These are phyloP conservation scores for Poeciliopsis infans DNA, from an alignment of 2,797 vertebrate genomes.

Conservation along the genomic window DNA sequence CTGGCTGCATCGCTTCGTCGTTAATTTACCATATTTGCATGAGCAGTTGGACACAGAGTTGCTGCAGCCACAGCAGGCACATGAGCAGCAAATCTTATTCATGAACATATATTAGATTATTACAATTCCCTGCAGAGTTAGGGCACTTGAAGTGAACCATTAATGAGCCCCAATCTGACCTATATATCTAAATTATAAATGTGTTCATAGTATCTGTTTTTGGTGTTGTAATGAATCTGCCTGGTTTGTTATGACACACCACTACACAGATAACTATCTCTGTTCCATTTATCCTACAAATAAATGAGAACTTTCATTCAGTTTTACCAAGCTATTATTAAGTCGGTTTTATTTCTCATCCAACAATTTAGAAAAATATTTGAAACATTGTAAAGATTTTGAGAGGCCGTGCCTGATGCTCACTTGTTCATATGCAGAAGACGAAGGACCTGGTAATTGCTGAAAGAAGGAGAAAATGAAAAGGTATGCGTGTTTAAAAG, in stretches of 20 bases:
- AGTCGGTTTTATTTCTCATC: slow-evolving; percentile 13
- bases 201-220: slow-evolving; percentile 36
- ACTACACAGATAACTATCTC: slow-evolving; percentile 1
- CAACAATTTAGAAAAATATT: slow-evolving; percentile 20
- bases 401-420: slow-evolving; percentile 15
- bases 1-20: slow-evolving; percentile 62
- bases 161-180: slow-evolving; percentile 73
- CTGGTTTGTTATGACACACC: slow-evolving; percentile 35
- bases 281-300: slow-evolving; percentile 40
- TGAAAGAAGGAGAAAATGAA: slow-evolving; percentile 7
- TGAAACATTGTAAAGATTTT: slow-evolving; percentile 1
- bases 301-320: slow-evolving; percentile 28
- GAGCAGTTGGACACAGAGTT: slow-evolving; percentile 53
- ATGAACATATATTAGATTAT: slow-evolving; percentile 67
- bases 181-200: slow-evolving; percentile 65
- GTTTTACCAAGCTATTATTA: background rate
- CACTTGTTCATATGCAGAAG: slow-evolving; percentile 18
- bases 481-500: slow-evolving; percentile 6
- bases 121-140: slow-evolving; percentile 57
- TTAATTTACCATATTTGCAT: slow-evolving; percentile 69
- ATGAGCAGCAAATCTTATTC: slow-evolving; percentile 53
- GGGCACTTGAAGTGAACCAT: slow-evolving; percentile 52
- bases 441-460: slow-evolving; percentile 10
- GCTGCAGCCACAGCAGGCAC: slow-evolving; percentile 25
- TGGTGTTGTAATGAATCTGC: slow-evolving; percentile 49